phyloP scores from a whole-genome alignment of 2,797 vertebrate species.

The Clarias laeviceps region DNA sequence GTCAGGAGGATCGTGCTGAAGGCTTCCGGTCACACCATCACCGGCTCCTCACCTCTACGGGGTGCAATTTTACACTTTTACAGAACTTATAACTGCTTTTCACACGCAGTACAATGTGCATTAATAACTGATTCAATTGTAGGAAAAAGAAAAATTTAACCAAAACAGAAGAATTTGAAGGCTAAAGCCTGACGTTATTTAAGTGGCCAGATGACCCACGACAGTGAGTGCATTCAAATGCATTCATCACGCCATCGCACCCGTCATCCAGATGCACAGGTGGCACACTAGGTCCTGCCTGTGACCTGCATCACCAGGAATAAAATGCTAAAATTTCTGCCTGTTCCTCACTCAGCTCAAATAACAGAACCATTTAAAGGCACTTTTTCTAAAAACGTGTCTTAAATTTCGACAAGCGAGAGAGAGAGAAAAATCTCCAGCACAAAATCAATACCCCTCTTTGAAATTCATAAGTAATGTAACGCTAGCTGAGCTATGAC shows the following conservation, averaged over 20 bases:
- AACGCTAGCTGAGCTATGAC: not conserved
- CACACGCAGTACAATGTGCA: constrained; percentile 1
- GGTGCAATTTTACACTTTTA: constrained; percentile 32
- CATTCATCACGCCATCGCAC: not conserved
- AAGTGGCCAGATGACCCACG: constrained; percentile 5
- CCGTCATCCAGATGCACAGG: constrained; percentile 7
- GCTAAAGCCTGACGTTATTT: not conserved
- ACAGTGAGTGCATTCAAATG: not conserved
- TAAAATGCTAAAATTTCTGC: not conserved
- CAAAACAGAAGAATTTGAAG: not conserved
- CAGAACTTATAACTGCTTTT: not conserved
- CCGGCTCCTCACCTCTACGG: constrained; percentile 35
- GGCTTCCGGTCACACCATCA: constrained; percentile 43
- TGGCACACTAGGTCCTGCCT: not conserved
- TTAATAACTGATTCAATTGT: not conserved
- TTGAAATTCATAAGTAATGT: constrained; percentile 20
- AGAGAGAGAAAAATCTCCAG: not conserved
- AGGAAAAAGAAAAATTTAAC: not conserved
- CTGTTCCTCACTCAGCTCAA: not conserved
- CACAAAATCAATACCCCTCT: constrained; percentile 30
- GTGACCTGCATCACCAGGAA: not conserved
- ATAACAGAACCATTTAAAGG: not conserved
- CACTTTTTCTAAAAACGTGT: not conserved
- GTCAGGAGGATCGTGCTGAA: constrained; percentile 38
- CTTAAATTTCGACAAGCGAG: not conserved